These are phyloP conservation scores for Hypotaenidia philippensis DNA, from an alignment of 2,797 vertebrate species.

Conservation along the genomic window DNA sequence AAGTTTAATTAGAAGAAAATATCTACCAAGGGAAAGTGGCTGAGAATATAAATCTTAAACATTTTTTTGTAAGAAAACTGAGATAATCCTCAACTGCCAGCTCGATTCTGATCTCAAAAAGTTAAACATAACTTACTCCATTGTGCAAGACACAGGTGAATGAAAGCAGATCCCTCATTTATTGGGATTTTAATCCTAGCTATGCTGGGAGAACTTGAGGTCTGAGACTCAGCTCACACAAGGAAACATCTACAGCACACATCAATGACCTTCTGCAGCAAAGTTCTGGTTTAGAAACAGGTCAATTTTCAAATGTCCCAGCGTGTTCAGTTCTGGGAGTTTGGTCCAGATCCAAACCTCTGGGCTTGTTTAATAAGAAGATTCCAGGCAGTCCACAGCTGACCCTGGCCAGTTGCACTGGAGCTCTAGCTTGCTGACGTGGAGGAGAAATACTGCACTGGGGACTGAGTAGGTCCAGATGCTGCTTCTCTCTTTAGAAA, in stretches of 20 bases:
- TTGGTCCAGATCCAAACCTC: constrained; percentile 31
- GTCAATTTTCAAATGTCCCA: not conserved
- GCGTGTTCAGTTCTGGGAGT: not conserved
- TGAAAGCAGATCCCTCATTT: not conserved
- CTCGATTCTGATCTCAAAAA: not conserved
- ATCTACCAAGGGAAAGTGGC: not conserved
- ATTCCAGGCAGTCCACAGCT: constrained; percentile 38
- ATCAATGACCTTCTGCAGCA: not conserved
- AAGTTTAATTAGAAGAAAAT: not conserved
- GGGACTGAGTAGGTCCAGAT: constrained; percentile 79
- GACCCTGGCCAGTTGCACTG: constrained; percentile 23
- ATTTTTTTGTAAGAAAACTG: not conserved
- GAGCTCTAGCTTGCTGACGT: constrained; percentile 60
- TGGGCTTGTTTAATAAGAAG: constrained; percentile 13
- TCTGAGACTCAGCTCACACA: not conserved
- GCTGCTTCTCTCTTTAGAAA: constrained; percentile 69
- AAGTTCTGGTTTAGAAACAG: constrained; percentile 1
- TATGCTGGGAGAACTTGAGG: not conserved
- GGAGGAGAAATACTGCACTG: constrained; percentile 60
- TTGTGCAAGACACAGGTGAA: not conserved
- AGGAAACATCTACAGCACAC: not conserved
- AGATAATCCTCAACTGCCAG: not conserved
- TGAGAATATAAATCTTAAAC: not conserved
- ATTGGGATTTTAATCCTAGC: not conserved
- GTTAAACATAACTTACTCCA: not conserved